phyloP scores from a whole-genome alignment of 2,888 invertebrate genomes.

The Torymus tubicola region DNA sequence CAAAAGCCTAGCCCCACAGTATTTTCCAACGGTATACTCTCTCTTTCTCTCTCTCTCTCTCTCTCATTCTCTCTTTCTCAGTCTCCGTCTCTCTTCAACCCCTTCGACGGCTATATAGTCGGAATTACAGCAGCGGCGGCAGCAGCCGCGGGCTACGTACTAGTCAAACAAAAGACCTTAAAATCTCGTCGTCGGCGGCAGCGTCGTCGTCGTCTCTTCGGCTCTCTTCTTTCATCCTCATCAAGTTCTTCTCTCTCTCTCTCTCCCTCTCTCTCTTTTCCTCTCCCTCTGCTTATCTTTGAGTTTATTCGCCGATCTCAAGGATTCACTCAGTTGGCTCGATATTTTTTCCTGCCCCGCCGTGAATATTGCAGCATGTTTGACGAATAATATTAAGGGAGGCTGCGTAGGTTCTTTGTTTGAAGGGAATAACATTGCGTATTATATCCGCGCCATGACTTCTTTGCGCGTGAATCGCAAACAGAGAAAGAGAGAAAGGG shows the following conservation, averaged over 20 bases:
- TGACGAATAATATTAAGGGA: slow-evolving; percentile 46
- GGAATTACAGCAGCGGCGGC: slow-evolving; percentile 63
- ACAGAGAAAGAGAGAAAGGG: too few relatives aligned
- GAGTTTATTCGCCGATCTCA: slow-evolving; percentile 53
- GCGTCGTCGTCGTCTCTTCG: not conserved
- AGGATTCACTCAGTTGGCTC: slow-evolving; percentile 18
- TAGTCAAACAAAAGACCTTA: slow-evolving; percentile 72
- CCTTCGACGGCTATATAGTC: slow-evolving; percentile 64
- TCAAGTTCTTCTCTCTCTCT: slow-evolving; percentile 32
- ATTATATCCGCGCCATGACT: not conserved
- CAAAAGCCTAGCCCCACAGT: not conserved
- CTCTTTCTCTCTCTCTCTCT: not conserved
- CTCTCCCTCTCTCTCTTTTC: too few relatives aligned
- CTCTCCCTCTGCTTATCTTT: slow-evolving; percentile 52
- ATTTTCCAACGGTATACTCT: slow-evolving; percentile 8
- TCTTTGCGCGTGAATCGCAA: not conserved
- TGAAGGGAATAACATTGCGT: slow-evolving; percentile 19
- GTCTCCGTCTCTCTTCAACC: slow-evolving; percentile 13
- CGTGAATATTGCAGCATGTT: slow-evolving; percentile 47
- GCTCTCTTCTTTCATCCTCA: slow-evolving; percentile 48
- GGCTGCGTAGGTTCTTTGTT: slow-evolving; percentile 10
- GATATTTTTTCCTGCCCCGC: slow-evolving; percentile 24
- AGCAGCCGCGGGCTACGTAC: slow-evolving; percentile 60
- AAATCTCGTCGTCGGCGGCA: slow-evolving; percentile 56
- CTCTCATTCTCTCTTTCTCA: not conserved